Evolutionary conservation across 92 coral and sea anemone genomes (phyloP), one percentile per base, ranked within the genome.

Genomic region (Umimayanthus chanpuru): DNA sequence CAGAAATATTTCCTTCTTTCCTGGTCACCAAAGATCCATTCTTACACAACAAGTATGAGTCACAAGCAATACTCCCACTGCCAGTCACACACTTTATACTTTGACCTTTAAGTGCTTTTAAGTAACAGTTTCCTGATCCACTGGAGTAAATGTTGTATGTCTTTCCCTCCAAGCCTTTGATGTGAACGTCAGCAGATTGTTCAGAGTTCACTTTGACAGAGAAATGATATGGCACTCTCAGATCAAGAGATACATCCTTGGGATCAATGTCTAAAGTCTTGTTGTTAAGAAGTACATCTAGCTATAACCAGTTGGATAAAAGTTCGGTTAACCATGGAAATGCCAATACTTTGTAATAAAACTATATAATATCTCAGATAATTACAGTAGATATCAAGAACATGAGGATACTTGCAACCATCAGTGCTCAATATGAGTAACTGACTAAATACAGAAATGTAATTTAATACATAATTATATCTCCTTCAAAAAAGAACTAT

Each of bases 141-240:
- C 92, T 84, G 2, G 77, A 61, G 36, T 92, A 86, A 2, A 92
- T 91, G 79, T 89, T 84, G 38, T 80, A 75, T 81, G 89, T 89
- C 65, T 89, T 90, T 38, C 98, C 98, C 86, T 95, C 98, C 21
- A 95, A 88, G 30, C 88, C 84, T 38, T 73, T 88, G 38, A 92
- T 86, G 29, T 89, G 76, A 36, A 93, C 90, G 80, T 89, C 91
- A 9, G 98, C 98, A 86, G 79, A 53, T 12, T 90, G 90, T 55
- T 75, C 86, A n/a, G 92, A 91, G 43, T 90, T 88, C 49, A 93
- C 88, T 76, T 71, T 79, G 21, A 79, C 77, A 38, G 92, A 90
- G 47, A 90, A 93, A 77, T 93, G 85, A 56, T 89, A 86, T 71
- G 98, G 98, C 47, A 95, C 88, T 68, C 91, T 93, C 58, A 95